Base-by-base conservation (phyloP, 2,113 vertebrate genomes). In the Cebidichthys violaceus region DNA sequence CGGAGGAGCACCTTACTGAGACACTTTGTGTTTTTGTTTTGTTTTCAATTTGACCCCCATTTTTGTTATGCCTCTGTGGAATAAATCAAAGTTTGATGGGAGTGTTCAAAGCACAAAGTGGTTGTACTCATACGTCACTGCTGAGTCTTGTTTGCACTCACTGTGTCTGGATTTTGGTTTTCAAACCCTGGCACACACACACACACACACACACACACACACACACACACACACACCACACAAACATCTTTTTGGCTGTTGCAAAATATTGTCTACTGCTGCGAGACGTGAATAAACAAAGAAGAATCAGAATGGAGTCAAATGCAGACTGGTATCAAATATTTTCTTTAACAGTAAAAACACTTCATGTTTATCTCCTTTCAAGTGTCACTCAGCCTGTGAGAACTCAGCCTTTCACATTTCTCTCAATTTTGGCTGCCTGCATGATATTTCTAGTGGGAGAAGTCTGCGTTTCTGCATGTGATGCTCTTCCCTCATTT, bases 291-390 rank as follows among this genome's bases (percentile, higher is more conserved):
- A 20, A 60, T 15, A 35, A 24, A 45, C 10, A 43, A 35, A 29
- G 13, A 59, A 27, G 24, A 59, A 59, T 59, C 11, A 15, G 13
- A 52, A 68, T 4, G 43, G 47, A 54, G 31, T 24, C 33, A 24
- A n/a, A 33, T 50, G 45, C 29, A 35, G 3, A 69, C 67, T n/a
- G 20, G 20, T 15, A 15, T 35, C 11, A 70, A n/a, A 70, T 15
- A 13, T 14, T 33, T n/a, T 14, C 20, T 54, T 57, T 6, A 24
- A 37, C 7, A 9, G 31, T 24, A 72, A 47, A 73, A 10, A 52
- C 20, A 14, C 27, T 75, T 10, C 41, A 62, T 45, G 71, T 74
- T 62, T 62, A 62, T 9, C 18, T 52, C 29, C 45, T 75, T 65
- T 64, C 14, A 54, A 54, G 59, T 60, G 55, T 29, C 55, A 14